phyloP scores from a whole-genome alignment of 2,888 invertebrate species.

The Amorpha juglandis region DNA sequence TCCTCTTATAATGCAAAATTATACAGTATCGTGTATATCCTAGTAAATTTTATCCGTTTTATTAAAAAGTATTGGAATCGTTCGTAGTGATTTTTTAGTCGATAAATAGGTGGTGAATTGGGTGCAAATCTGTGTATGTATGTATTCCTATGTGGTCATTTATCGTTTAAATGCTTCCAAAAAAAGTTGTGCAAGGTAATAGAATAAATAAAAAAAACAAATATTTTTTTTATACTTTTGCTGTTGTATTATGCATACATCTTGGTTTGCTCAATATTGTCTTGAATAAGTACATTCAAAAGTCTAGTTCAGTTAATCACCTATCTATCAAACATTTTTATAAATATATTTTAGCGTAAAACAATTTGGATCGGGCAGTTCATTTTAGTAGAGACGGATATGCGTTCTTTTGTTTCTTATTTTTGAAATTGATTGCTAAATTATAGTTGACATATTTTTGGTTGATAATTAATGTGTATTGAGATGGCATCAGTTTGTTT shows the following conservation, averaged over 20 bases:
- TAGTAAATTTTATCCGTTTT: conserved; percentile 6
- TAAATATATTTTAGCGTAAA: neutral
- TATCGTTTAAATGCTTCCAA: conserved; percentile 49
- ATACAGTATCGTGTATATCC: neutral
- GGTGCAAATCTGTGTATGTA: conserved; percentile 40
- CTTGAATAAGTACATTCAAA: neutral
- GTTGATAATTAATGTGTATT: conserved; percentile 48
- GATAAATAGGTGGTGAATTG: conserved; percentile 68
- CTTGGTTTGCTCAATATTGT: conserved; percentile 25
- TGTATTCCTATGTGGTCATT: conserved; percentile 25
- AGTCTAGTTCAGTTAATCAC: conserved; percentile 18
- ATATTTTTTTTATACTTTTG: conserved; percentile 18
- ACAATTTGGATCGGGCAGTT: neutral
- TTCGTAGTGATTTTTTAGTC: conserved; percentile 14
- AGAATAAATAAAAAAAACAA: conserved; percentile 35
- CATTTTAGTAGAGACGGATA: neutral
- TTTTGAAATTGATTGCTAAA: neutral
- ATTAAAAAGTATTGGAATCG: neutral
- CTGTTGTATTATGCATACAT: conserved; percentile 10
- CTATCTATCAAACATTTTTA: conserved; percentile 11
- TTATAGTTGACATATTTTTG: neutral
- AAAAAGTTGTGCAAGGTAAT: conserved; percentile 52
- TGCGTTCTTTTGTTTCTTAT: neutral
- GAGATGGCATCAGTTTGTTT: conserved; percentile 51
- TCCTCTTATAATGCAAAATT: neutral